Conservation (phyloP, 2,113 vertebrate genomes). For the Tauraco erythrolophus region DNA sequence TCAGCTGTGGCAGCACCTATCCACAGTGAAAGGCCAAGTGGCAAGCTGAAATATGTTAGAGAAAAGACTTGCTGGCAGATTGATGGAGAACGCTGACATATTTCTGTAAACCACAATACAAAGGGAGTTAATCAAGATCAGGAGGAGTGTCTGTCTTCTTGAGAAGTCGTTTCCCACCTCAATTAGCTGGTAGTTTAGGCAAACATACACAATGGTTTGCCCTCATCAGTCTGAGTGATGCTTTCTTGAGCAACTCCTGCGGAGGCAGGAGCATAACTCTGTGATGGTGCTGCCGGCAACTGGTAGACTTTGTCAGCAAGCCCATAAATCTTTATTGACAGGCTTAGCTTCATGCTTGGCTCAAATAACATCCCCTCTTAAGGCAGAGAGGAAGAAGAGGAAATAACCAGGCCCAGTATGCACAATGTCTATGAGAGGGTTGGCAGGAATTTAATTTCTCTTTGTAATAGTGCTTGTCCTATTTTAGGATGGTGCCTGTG, state of each 20-base stretch:
- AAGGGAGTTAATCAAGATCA: constrained; percentile 68
- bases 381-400: background rate
- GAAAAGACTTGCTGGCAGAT: constrained; percentile 68
- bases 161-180: constrained; percentile 51
- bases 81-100: constrained; percentile 66
- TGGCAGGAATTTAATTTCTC: background rate
- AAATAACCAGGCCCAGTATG: background rate
- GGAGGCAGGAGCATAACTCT: background rate
- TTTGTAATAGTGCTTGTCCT: background rate
- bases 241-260: background rate
- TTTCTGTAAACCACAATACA: constrained; percentile 60
- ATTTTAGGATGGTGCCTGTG: background rate
- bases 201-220: constrained; percentile 9
- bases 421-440: background rate
- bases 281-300: background rate
- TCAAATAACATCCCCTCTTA: background rate
- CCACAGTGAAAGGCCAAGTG: constrained; percentile 60
- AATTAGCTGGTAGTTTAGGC: constrained; percentile 63
- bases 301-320: background rate
- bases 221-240: background rate
- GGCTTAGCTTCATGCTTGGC: background rate
- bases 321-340: constrained; percentile 3
- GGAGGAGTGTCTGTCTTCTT: constrained; percentile 7
- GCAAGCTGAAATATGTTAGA: constrained; percentile 59
- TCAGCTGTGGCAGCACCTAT: constrained; percentile 59